Evolutionary conservation across 2,113 vertebrate species (phyloP).

Genomic region (Poecilia latipinna): DNA sequence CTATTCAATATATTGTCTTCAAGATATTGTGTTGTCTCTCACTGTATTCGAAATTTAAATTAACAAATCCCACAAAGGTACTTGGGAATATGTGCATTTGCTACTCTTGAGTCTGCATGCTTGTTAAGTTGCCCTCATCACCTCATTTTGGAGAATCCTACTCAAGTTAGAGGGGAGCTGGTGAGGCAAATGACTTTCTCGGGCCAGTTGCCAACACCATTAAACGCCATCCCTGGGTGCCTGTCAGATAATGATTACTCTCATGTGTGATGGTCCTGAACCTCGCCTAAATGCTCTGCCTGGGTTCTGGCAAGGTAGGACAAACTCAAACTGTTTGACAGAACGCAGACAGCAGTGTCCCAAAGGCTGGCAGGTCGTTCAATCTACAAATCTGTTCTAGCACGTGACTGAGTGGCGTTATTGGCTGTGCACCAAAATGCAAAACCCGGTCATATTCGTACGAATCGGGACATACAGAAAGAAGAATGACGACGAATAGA

Average conservation of each 20-base stretch:
- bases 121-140: slow-evolving; percentile 30
- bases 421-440: not conserved
- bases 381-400: slow-evolving; percentile 26
- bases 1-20: not conserved
- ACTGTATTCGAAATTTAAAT: not conserved
- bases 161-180: slow-evolving; percentile 35
- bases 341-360: slow-evolving; percentile 54
- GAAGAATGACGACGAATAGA: not conserved
- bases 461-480: not conserved
- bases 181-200: slow-evolving; percentile 44
- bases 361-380: slow-evolving; percentile 61
- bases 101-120: slow-evolving; percentile 3
- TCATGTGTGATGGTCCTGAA: slow-evolving; percentile 55
- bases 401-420: not conserved
- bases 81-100: slow-evolving; percentile 4
- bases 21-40: not conserved
- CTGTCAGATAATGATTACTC: slow-evolving; percentile 68
- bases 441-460: not conserved
- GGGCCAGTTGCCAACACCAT: slow-evolving; percentile 64
- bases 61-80: slow-evolving; percentile 1
- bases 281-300: slow-evolving; percentile 67
- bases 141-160: slow-evolving; percentile 30
- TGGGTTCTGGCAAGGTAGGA: slow-evolving; percentile 44
- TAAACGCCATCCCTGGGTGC: slow-evolving; percentile 55
- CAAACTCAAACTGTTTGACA: slow-evolving; percentile 63